Conservation (phyloP, 1,140 invertebrate genomes). For the Drosophila pallidifrons region DNA sequence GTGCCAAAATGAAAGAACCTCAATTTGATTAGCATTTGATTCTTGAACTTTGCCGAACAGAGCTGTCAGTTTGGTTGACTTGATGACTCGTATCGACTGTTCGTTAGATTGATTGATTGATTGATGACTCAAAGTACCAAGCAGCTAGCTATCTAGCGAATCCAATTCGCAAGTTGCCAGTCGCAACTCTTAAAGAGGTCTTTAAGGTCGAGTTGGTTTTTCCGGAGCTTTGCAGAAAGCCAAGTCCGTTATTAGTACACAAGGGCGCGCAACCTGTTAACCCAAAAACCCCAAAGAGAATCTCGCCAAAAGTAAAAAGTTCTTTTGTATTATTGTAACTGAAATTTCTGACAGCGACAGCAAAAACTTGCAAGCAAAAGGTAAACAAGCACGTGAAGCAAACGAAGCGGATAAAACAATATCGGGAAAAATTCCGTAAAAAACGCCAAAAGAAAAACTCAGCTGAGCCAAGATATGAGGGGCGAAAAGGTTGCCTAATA, state of each 20-base stretch:
- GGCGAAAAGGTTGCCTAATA: conserved; percentile 55
- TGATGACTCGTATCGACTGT: conserved; percentile 68
- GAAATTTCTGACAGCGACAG: conserved; percentile 69
- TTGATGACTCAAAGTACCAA: conserved; percentile 52
- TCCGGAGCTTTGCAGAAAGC: not conserved
- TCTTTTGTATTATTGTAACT: conserved; percentile 70
- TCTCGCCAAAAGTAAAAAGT: conserved; percentile 57
- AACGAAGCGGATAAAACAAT: conserved; percentile 74
- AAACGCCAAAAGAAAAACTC: conserved; percentile 46
- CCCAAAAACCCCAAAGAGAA: conserved; percentile 44
- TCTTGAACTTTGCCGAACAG: conserved; percentile 64
- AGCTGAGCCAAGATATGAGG: conserved; percentile 30
- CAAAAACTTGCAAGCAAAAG: conserved; percentile 43
- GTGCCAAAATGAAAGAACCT: not conserved
- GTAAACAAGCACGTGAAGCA: conserved; percentile 62
- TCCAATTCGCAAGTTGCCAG: not conserved
- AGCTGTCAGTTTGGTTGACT: conserved; percentile 69
- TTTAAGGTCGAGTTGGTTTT: conserved; percentile 20
- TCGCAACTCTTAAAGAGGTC: conserved; percentile 22
- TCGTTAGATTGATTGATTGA: conserved; percentile 56
- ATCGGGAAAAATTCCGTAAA: conserved; percentile 54
- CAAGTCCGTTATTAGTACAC: not conserved
- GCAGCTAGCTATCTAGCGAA: conserved; percentile 6
- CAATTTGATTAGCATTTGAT: conserved; percentile 76
- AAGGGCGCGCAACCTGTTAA: conserved; percentile 65